Evolutionary conservation across 2,888 invertebrate genomes (phyloP).

Genomic region (Scaptomyza caliginosa): DNA sequence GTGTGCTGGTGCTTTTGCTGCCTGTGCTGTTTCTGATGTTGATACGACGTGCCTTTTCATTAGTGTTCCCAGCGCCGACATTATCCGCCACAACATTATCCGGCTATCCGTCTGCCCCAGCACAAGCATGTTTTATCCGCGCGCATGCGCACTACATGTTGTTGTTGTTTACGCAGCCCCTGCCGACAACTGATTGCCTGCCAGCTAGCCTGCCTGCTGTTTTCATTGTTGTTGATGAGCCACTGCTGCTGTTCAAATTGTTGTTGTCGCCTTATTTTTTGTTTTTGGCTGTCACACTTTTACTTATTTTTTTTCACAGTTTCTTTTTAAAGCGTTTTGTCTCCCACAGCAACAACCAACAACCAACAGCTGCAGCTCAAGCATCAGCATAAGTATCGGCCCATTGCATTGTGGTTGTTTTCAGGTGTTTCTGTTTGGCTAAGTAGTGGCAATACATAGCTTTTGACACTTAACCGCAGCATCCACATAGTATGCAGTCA

Average conservation of each 20-base stretch:
- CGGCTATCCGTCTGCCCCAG: slow-evolving; percentile 46
- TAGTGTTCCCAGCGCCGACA: slow-evolving; percentile 56
- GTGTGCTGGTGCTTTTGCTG: background rate
- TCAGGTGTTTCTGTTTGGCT: slow-evolving; percentile 36
- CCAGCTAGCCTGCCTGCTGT: slow-evolving; percentile 12
- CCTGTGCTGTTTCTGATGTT: slow-evolving; percentile 10
- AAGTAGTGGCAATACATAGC: slow-evolving; percentile 27
- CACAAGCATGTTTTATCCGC: slow-evolving; percentile 46
- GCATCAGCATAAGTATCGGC: slow-evolving; percentile 13
- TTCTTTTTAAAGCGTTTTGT: slow-evolving; percentile 56
- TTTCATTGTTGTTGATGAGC: background rate
- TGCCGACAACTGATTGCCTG: slow-evolving; percentile 32
- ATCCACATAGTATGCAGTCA: slow-evolving; percentile 31
- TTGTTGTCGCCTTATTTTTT: slow-evolving; percentile 32
- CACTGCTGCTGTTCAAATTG: slow-evolving; percentile 21
- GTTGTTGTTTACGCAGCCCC: slow-evolving; percentile 69
- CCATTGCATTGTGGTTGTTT: slow-evolving; percentile 20
- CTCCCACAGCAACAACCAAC: slow-evolving; percentile 6
- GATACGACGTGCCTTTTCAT: background rate
- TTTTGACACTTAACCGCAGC: slow-evolving; percentile 64
- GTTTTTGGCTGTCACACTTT: slow-evolving; percentile 37
- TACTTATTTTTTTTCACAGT: slow-evolving; percentile 4
- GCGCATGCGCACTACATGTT: slow-evolving; percentile 59
- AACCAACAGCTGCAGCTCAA: background rate
- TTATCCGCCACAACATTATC: slow-evolving; percentile 55